Conservation (phyloP, 2,888 invertebrate species). For the Meta bourneti region DNA sequence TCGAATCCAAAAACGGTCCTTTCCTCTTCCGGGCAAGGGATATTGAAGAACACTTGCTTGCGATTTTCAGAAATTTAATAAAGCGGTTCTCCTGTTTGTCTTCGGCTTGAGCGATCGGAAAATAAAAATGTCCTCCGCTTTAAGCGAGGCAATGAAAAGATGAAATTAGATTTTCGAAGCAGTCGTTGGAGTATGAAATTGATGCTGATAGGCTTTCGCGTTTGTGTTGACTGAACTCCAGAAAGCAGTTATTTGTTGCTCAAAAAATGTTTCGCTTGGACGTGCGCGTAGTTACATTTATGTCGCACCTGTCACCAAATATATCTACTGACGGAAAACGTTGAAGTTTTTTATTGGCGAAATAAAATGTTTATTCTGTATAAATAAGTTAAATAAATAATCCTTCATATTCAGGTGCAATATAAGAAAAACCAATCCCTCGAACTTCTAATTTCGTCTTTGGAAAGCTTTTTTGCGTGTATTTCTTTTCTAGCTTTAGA, state of each 20-base stretch:
- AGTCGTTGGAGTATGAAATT: neutral
- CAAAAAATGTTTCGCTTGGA: neutral
- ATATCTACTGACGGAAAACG: neutral
- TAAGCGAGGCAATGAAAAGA: slow-evolving; percentile 1
- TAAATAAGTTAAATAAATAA: too few relatives aligned
- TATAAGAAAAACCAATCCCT: too few relatives aligned
- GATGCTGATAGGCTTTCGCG: neutral
- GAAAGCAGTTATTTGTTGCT: neutral
- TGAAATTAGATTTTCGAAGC: neutral
- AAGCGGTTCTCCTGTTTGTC: neutral
- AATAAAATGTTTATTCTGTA: too few relatives aligned
- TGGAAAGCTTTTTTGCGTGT: too few relatives aligned
- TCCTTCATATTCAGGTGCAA: too few relatives aligned
- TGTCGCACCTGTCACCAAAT: neutral
- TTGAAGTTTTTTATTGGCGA: too few relatives aligned
- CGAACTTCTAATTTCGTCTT: too few relatives aligned
- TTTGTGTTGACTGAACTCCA: neutral
- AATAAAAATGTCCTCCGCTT: neutral
- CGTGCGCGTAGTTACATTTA: neutral
- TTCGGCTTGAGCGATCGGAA: neutral
- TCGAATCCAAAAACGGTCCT: neutral
- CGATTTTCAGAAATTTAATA: neutral
- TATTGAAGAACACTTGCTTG: neutral
- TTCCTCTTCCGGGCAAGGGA: neutral
- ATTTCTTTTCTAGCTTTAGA: too few relatives aligned